Evolutionary conservation across 2,888 invertebrate species (phyloP).

Genomic region (Ferdinandea cuprea): DNA sequence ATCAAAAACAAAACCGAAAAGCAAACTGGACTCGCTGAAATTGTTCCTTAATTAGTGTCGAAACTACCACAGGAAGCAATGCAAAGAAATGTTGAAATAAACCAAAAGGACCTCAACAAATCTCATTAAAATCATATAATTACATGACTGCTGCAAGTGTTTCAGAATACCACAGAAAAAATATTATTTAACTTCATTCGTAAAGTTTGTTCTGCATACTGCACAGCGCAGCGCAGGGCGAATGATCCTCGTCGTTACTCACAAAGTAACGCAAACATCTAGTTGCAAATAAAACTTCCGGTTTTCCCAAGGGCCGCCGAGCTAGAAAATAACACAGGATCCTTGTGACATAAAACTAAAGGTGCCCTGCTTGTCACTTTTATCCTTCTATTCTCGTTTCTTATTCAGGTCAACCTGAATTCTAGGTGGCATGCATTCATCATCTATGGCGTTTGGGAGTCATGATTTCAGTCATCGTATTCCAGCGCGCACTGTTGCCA

Average conservation of each 20-base stretch:
- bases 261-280: conserved; percentile 19
- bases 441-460: conserved; percentile 52
- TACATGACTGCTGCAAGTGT: conserved; percentile 57
- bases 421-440: conserved; percentile 56
- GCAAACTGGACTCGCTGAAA: neutral
- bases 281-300: conserved; percentile 61
- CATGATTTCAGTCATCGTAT: conserved; percentile 49
- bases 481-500: conserved; percentile 35
- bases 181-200: conserved; percentile 51
- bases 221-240: neutral
- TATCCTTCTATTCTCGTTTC: conserved; percentile 36
- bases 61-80: neutral
- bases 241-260: too few relatives aligned
- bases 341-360: conserved; percentile 33
- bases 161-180: conserved; percentile 1
- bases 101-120: conserved; percentile 60
- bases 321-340: conserved; percentile 15
- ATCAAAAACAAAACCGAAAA: neutral
- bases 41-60: neutral
- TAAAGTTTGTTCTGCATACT: conserved; percentile 1
- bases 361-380: conserved; percentile 27
- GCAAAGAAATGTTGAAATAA: conserved; percentile 1
- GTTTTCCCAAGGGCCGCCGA: conserved; percentile 32
- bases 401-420: conserved; percentile 51
- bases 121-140: conserved; percentile 73